These are phyloP conservation scores for Phalera bucephala DNA, from an alignment of 2,888 invertebrate genomes.

Conservation along the genomic window DNA sequence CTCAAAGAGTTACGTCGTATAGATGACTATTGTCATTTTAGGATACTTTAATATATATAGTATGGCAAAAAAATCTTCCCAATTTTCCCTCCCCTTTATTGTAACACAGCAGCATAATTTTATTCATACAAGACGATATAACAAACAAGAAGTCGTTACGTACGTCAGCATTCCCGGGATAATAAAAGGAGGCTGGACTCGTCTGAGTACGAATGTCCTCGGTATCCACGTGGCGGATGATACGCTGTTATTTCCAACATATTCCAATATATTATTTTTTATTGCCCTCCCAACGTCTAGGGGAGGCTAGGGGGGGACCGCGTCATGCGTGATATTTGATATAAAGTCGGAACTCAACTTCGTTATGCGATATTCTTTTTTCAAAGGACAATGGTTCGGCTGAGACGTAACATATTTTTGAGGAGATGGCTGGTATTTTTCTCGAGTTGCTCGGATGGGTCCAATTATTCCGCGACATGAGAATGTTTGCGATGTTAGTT, in stretches of 20 bases:
- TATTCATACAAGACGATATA: conserved; percentile 61
- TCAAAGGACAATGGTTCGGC: conserved; percentile 79
- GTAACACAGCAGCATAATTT: conserved; percentile 57
- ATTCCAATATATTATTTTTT: conserved; percentile 85
- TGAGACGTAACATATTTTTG: conserved; percentile 73
- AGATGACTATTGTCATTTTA: no score
- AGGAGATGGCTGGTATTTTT: conserved; percentile 72
- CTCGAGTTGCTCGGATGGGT: conserved; percentile 61
- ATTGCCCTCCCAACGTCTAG: conserved; percentile 63
- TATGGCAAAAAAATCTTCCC: conserved; percentile 31
- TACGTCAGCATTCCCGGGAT: conserved; percentile 69
- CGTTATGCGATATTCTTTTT: conserved; percentile 82
- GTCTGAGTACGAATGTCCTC: conserved; percentile 72
- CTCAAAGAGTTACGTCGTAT: no score
- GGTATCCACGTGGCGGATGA: conserved; percentile 75
- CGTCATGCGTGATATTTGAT: conserved; percentile 83
- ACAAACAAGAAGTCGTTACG: conserved; percentile 61
- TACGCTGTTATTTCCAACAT: conserved; percentile 84
- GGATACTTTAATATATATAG: no score
- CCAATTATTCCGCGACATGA: conserved; percentile 76
- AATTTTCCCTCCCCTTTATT: conserved; percentile 47
- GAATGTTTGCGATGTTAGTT: conserved; percentile 63
- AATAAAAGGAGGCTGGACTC: conserved; percentile 77
- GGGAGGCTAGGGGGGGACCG: conserved; percentile 54
- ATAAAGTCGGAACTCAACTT: conserved; percentile 82